Conservation (phyloP, 2,888 invertebrate species). For the Chrysotoxum bicinctum region DNA sequence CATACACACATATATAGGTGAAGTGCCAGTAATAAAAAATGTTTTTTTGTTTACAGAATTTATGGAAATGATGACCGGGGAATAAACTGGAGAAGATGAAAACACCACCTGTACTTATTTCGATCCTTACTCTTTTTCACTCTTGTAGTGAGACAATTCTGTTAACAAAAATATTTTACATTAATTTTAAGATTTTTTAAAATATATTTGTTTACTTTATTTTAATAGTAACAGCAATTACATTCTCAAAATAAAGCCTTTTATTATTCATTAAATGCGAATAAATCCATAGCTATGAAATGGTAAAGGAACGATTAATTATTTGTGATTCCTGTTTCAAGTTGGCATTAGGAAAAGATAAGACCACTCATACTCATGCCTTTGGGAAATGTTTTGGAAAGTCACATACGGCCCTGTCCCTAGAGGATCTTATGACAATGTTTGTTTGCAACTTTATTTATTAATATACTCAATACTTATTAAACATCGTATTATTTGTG, state of each 20-base stretch:
- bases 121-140: conserved; percentile 41
- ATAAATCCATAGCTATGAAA: neutral
- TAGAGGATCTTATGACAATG: too few species aligned
- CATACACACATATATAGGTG: neutral
- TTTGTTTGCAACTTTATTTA: too few species aligned
- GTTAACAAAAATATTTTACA: conserved; percentile 52
- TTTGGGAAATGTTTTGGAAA: too few species aligned
- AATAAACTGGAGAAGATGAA: conserved; percentile 83
- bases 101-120: conserved; percentile 24
- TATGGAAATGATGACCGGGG: conserved; percentile 98
- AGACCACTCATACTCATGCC: too few species aligned
- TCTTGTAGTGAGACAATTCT: conserved; percentile 36
- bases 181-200: conserved; percentile 61
- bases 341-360: too few species aligned
- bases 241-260: conserved; percentile 42
- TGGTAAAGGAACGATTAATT: too few species aligned
- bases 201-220: conserved; percentile 52
- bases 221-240: conserved; percentile 32
- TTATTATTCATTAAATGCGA: neutral
- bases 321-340: too few species aligned
- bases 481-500: too few species aligned
- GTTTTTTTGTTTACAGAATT: conserved; percentile 88
- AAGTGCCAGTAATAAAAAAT: conserved; percentile 30
- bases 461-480: too few species aligned
- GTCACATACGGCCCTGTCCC: too few species aligned